phyloP scores from a whole-genome alignment of 1,140 invertebrate genomes.

The Melitaea cinxia region DNA sequence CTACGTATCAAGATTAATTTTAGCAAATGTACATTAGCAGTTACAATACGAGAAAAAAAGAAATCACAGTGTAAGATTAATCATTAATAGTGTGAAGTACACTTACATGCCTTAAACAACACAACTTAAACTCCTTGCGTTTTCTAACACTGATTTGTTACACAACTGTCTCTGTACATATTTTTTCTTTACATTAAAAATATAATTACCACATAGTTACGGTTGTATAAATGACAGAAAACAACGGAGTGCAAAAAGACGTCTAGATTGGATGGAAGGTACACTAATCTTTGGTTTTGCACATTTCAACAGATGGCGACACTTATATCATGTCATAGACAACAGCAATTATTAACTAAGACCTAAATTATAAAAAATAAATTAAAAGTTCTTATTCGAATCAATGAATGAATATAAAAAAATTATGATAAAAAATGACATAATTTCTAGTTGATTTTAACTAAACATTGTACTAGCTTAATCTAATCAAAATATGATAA shows the following conservation, averaged over 20 bases:
- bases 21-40: constrained; percentile 31
- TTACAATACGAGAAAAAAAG: constrained; percentile 47
- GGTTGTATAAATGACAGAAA: constrained; percentile 72
- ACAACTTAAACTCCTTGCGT: constrained; percentile 43
- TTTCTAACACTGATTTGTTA: constrained; percentile 49
- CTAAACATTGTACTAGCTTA: no score
- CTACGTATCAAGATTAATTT: constrained; percentile 35
- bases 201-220: constrained; percentile 65
- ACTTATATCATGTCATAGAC: constrained; percentile 52
- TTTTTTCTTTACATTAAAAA: constrained; percentile 56
- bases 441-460: no score
- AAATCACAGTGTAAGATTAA: constrained; percentile 56
- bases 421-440: no score
- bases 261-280: constrained; percentile 66
- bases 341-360: constrained; percentile 39
- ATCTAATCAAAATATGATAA: no score
- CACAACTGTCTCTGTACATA: constrained; percentile 57
- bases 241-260: constrained; percentile 73
- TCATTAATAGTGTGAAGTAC: constrained; percentile 52
- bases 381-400: neutral
- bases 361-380: constrained; percentile 40
- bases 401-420: no score
- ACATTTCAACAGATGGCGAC: constrained; percentile 60
- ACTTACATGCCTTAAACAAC: constrained; percentile 65
- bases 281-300: constrained; percentile 53